Percentiles rank a stretch among this genome's conserved stretches.
Conservation (phyloP, 2,888 invertebrate genomes). For the Synergus gifuensis region DNA sequence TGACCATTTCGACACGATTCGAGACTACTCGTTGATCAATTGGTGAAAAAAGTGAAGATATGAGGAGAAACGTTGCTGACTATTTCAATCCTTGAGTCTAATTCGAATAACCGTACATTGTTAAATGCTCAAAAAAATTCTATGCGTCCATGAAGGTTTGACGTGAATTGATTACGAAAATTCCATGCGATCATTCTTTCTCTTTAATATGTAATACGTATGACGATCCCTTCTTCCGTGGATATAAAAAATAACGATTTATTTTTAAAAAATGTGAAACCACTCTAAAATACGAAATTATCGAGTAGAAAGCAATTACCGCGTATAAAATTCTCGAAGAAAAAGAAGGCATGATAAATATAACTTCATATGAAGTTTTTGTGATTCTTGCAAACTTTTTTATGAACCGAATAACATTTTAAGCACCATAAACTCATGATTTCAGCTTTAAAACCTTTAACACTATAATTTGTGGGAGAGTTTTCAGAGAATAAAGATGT, state of each 20-base stretch:
- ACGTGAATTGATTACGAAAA: slow-evolving; percentile 3
- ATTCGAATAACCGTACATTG: slow-evolving; percentile 4
- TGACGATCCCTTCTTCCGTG: background rate
- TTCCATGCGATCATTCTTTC: background rate
- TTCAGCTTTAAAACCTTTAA: background rate
- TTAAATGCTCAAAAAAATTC: slow-evolving; percentile 8
- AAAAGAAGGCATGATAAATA: background rate
- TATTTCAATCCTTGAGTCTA: slow-evolving; percentile 24
- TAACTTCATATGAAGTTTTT: background rate
- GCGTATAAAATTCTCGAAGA: background rate
- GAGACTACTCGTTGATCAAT: background rate
- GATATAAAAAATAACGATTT: background rate
- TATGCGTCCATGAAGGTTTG: background rate
- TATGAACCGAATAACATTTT: background rate
- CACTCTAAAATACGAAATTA: background rate
- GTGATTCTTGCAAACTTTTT: background rate
- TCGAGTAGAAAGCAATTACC: background rate
- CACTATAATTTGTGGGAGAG: background rate
- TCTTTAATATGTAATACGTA: background rate
- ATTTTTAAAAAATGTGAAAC: background rate
- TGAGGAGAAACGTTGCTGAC: background rate
- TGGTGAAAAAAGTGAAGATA: background rate
- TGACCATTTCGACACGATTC: background rate
- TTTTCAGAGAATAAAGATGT: background rate
- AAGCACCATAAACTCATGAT: background rate